Evolutionary conservation across 1,140 invertebrate species (phyloP).

Genomic region (Neodiprion virginianus): DNA sequence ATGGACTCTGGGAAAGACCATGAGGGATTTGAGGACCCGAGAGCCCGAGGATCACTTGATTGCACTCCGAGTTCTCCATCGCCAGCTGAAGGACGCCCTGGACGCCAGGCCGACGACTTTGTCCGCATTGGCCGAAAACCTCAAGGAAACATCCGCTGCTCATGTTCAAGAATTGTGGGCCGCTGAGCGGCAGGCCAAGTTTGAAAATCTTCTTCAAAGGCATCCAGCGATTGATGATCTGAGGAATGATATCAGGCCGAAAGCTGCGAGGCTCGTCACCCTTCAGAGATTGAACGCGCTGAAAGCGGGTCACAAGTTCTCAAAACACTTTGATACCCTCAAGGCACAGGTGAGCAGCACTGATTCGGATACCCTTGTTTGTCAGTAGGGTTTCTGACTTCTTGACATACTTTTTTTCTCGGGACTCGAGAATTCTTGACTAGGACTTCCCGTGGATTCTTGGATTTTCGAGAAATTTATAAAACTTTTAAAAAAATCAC

Average conservation of each 20-base stretch:
- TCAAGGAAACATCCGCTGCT: background rate
- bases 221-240: background rate
- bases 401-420: too few relatives aligned
- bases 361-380: too few relatives aligned
- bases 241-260: background rate
- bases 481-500: too few relatives aligned
- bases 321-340: constrained; percentile 2
- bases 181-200: background rate
- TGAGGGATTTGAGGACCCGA: background rate
- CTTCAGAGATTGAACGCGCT: constrained; percentile 10
- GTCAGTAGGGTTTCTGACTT: too few relatives aligned
- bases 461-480: too few relatives aligned
- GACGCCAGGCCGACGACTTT: background rate
- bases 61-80: background rate
- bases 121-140: background rate
- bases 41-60: background rate
- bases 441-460: too few relatives aligned
- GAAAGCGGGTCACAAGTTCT: constrained; percentile 6
- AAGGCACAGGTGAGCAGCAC: background rate
- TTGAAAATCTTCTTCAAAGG: background rate
- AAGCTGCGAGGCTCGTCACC: constrained; percentile 2
- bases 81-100: constrained; percentile 6
- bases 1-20: background rate
- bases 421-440: too few relatives aligned
- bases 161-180: constrained; percentile 1